A percentile compares a stretch with the other conserved stretches of the same genome.
These are phyloP conservation scores for Cynocephalus volans DNA, from an alignment of 2,113 vertebrate species.

Conservation along the genomic window DNA sequence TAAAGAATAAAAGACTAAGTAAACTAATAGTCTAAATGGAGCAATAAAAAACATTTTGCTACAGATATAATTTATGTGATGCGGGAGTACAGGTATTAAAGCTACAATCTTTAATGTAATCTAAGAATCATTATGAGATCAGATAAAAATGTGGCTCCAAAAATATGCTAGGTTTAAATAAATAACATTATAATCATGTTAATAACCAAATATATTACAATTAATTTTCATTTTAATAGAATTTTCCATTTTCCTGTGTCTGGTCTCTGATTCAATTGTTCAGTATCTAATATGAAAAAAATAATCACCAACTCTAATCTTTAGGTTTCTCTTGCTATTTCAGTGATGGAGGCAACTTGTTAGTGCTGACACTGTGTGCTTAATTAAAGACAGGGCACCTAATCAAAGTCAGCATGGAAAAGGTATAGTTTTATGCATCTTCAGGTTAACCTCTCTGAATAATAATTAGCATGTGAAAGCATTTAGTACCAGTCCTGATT, in stretches of 20 bases:
- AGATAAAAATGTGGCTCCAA: background rate
- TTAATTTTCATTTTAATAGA: constrained; percentile 17
- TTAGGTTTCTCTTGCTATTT: background rate
- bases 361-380: background rate
- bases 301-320: constrained; percentile 19
- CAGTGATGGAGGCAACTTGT: background rate
- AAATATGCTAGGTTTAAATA: background rate
- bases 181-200: constrained; percentile 28
- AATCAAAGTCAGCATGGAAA: constrained; percentile 47
- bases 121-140: background rate
- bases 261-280: background rate
- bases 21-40: background rate
- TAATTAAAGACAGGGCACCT: constrained; percentile 32
- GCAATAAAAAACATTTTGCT: background rate
- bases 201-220: background rate
- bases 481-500: background rate
- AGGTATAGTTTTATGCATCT: background rate
- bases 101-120: background rate
- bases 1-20: background rate
- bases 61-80: background rate
- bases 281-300: constrained; percentile 39
- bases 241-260: background rate
- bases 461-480: constrained; percentile 45
- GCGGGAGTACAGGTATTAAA: background rate
- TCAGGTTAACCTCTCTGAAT: background rate